A percentile compares a stretch with the other conserved stretches of the same genome.
Evolutionary conservation across 2,113 vertebrate species (phyloP).

Genomic region (Ramphastos sulfuratus): DNA sequence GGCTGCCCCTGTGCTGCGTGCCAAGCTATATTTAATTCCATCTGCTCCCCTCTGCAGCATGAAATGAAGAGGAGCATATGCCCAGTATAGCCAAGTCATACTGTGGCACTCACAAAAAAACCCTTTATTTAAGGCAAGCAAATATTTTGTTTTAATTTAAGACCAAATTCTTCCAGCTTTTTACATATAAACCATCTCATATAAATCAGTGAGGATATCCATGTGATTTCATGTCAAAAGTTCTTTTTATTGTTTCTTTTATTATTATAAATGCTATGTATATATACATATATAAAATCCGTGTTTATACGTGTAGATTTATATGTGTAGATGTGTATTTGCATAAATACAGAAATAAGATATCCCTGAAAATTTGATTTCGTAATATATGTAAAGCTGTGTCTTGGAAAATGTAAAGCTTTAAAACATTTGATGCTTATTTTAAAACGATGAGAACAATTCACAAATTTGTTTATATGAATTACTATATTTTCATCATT

Average conservation of each 20-base stretch:
- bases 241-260: neutral
- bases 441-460: neutral
- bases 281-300: neutral
- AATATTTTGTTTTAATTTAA: neutral
- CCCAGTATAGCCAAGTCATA: conserved; percentile 1
- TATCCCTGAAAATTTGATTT: neutral
- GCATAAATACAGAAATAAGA: neutral
- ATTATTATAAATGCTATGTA: neutral
- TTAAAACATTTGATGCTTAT: neutral
- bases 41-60: conserved; percentile 29
- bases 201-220: neutral
- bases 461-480: neutral
- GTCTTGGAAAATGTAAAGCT: neutral
- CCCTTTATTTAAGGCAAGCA: neutral
- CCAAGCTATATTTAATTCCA: conserved; percentile 64
- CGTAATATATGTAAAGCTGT: neutral
- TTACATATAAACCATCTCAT: neutral
- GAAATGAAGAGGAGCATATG: conserved; percentile 33
- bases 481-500: neutral
- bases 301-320: neutral
- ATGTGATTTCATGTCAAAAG: neutral
- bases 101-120: neutral
- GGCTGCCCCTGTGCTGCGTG: conserved; percentile 10
- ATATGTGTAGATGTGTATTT: neutral
- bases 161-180: neutral